Base-by-base conservation (phyloP, 2,888 invertebrate species). In the Pantelozetes paolii region DNA sequence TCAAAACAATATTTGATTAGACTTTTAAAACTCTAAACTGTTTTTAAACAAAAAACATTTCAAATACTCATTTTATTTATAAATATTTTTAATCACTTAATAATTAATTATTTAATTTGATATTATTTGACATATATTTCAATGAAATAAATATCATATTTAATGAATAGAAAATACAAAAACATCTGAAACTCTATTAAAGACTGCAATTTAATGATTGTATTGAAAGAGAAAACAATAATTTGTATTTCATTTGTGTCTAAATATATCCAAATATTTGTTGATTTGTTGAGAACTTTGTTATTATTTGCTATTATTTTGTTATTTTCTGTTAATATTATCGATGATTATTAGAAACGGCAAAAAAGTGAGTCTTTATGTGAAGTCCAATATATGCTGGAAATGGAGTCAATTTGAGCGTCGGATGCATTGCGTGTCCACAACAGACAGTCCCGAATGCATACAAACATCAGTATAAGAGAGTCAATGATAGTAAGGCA, bases 371-470 rank as follows among this genome's bases (percentile, higher is more conserved):
- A 20, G 40, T 30, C 54, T 23, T 54, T 54, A 30, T 30, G 15
- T 32, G 18, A 36, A 13, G 28, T 26, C 11, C 23, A 28, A 40
- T 69, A 45, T 20, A 42, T 40, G 67, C n/a, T 20, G 20, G 45
- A 69, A 69, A 15, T 45, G 45, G 18, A 69, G 40, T 69, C 42
- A 42, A 42, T 69, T 42, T 69, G 40, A 69, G 28, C 26, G 26
- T 42, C 45, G 45, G 69, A 69, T 69, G 45, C 69, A 45, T 69
- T 69, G 69, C 69, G 69, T 69, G 69, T 69, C 69, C 23, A 45
- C 40, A 6, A 23, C 54, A 54, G 69, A 69, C 23, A 45, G 28
- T 69, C 69, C 69, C 69, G 69, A 69, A 69, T 40, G 69, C 40
- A 69, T 69, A 69, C 20, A 69, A 69, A 69, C 69, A 69, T 42